Conservation (phyloP, 2,797 vertebrate species). For the Paramormyrops hopkinsi region DNA sequence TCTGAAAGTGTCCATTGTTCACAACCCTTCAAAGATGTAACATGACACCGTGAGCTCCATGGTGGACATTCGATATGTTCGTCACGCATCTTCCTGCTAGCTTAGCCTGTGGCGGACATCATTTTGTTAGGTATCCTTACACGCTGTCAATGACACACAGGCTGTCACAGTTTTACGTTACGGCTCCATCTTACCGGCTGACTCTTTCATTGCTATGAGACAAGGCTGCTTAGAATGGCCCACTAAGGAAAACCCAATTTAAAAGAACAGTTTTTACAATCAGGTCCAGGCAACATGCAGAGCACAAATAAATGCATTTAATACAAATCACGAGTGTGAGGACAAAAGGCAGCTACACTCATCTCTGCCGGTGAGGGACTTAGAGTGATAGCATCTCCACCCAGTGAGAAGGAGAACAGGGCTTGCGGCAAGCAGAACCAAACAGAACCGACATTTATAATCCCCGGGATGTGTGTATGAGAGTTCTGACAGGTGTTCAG, state of each 20-base stretch:
- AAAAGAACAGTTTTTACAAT: background rate
- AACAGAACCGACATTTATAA: background rate
- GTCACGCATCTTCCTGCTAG: background rate
- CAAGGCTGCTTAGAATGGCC: background rate
- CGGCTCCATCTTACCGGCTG: background rate
- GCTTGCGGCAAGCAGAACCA: background rate
- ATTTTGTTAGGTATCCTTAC: background rate
- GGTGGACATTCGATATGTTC: background rate
- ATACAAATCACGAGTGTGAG: background rate
- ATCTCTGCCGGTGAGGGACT: background rate
- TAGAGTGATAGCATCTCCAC: background rate
- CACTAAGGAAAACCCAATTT: background rate
- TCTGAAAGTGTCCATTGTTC: background rate
- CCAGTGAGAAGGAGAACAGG: background rate
- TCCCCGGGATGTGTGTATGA: background rate
- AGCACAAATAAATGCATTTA: background rate
- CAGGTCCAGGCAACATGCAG: background rate
- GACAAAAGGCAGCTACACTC: background rate
- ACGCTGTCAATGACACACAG: background rate
- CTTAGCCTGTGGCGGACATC: background rate
- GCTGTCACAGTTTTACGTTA: background rate
- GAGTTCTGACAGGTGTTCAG: background rate
- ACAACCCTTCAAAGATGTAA: background rate
- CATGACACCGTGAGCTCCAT: background rate
- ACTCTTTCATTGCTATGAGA: background rate